Evolutionary conservation across 2,888 invertebrate species (phyloP), one percentile per base, ranked within the genome.

Genomic region (Heteromurus nitidus): DNA sequence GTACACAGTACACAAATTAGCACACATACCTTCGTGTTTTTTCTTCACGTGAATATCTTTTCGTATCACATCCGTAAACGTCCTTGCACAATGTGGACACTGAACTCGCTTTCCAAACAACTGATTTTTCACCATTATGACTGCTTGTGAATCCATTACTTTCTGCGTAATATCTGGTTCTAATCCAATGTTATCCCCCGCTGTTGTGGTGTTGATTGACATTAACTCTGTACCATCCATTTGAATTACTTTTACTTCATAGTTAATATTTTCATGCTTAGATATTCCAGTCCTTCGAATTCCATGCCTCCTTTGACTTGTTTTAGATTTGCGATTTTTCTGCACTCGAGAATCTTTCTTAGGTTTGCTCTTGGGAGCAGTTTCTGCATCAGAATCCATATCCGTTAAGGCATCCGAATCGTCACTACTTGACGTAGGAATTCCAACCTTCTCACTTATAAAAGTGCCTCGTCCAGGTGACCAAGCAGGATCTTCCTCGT

Each of bases 401-500:
- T 81, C 81, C 16, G 50, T 65, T 7, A 47, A n/a, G 36, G 44
- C 62, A 18, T 81, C 81, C 3, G 76, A 76, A n/a, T 81, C 81
- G 9, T 76, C 81, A 31, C 75, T 70, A n/a, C 75, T 81, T 3
- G 81, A 53, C 11, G 70, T 53, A 20, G 58, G 55, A 26, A 75
- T 75, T 13, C 64, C 79, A 20, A 70, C 30, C 55, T 75, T 60
- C 26, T 82, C 80, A 68, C 62, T 74, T 9, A 80, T 64, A 58
- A 58, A 36, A 18, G 68, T 42, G 11, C 80, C 74, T 13, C 80
- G n/a, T 2, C 55, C 73, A 13, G 83, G 80, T 18, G 76, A 76
- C 80, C 83, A 80, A 16, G 67, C 83, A 3, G 80, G 83, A 72
- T 83, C 83, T 44, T 79, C 74, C 22, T 72, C 80, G n/a, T 80